Base-by-base conservation (phyloP, 2,113 vertebrate genomes). In the Etia nguti region DNA sequence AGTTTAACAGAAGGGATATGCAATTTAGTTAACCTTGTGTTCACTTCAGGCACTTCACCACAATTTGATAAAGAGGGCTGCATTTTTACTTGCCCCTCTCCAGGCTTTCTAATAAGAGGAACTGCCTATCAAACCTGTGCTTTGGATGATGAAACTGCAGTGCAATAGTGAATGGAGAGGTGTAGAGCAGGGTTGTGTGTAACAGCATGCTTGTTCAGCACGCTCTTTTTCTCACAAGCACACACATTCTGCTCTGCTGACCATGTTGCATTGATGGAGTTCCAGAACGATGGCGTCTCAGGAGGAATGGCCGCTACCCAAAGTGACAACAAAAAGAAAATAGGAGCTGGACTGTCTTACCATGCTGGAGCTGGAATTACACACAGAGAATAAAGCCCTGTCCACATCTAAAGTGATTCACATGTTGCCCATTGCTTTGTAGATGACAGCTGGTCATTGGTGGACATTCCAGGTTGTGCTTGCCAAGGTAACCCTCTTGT, bases 91-190 rank as follows among this genome's bases (percentile, higher is more conserved):
- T 70, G 81, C 92, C 91, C 91, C 86, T 89, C 89, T 90, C 91
- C 88, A 90, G 92, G 88, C 93, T 93, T 92, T 93, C 94, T 94
- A 94, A 94, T 96, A 93, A 95, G 92, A 94, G 93, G 90, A 95
- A 87, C 90, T 94, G 93, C 92, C 95, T 93, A 92, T 96, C 95
- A 96, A 95, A 95, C 90, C 92, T 94, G 94, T 36, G 88, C 88
- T 16, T 6, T 46, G 93, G 94, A 93, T 96, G 96, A 96, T 96
- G 96, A 96, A 96, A 96, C 92, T 50, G 79, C 92, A 56, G 86
- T 88, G 95, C 95, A 96, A 96, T 90, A 87, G 86, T 36, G 82
- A 92, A 46, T 41, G 29, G 68, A 91, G 89, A 88, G 86, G 85
- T 88, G 88, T 55, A 36, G 80, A 77, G 90, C 85, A 5, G 81